phyloP scores from a whole-genome alignment of 2,888 invertebrate species.

The Parochlus steinenii region DNA sequence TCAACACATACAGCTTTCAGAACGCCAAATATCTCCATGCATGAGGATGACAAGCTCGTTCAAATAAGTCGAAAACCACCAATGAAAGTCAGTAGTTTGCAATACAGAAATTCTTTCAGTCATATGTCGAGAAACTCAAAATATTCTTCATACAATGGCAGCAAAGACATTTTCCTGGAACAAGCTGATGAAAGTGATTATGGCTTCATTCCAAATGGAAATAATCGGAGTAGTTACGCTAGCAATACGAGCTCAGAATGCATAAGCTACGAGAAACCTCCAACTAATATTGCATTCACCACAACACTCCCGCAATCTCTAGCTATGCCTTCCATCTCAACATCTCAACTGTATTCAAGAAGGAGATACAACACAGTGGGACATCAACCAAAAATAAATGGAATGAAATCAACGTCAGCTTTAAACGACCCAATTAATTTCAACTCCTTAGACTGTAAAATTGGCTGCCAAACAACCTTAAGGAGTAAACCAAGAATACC shows the following conservation, averaged over 20 bases:
- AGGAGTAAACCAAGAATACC: slow-evolving; percentile 56
- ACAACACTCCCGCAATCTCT: slow-evolving; percentile 9
- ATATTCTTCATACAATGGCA: too few relatives aligned
- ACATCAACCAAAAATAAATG: slow-evolving; percentile 2
- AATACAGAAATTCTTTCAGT: slow-evolving; percentile 9
- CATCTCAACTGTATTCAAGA: slow-evolving; percentile 1
- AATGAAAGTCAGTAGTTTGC: slow-evolving; percentile 1
- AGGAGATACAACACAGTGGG: slow-evolving; percentile 14
- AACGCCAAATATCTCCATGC: background rate
- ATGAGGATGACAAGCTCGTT: slow-evolving; percentile 4
- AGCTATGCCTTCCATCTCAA: background rate
- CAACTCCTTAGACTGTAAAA: slow-evolving; percentile 36
- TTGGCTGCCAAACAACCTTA: slow-evolving; percentile 47
- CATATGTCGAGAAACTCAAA: too few relatives aligned
- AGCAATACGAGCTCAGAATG: slow-evolving; percentile 1
- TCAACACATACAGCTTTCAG: slow-evolving; percentile 3
- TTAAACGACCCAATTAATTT: background rate
- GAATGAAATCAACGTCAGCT: slow-evolving; percentile 1
- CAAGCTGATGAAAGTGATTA: too few relatives aligned
- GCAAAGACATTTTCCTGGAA: too few relatives aligned
- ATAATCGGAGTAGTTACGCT: too few relatives aligned
- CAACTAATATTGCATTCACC: background rate
- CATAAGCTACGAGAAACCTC: background rate
- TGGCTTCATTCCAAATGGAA: background rate
- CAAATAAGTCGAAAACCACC: slow-evolving; percentile 3